These are phyloP conservation scores for Gobius niger DNA, from an alignment of 2,113 vertebrate genomes.

Conservation along the genomic window DNA sequence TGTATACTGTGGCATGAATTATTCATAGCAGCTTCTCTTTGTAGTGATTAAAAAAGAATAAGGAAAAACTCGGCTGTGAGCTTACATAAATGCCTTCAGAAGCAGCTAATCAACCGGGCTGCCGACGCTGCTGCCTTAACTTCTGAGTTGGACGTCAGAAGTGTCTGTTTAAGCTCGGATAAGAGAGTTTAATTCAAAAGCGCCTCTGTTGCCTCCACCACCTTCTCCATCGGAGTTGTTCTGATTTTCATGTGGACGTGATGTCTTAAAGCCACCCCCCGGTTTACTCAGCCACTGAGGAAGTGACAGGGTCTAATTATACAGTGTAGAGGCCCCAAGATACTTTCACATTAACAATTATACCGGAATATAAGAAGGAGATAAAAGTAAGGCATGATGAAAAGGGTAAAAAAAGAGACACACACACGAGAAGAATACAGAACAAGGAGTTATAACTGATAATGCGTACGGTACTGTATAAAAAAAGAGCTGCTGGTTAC, in stretches of 20 bases:
- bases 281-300: conserved; percentile 43
- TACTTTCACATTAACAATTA: conserved; percentile 63
- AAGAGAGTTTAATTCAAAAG: conserved; percentile 58
- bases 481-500: background rate
- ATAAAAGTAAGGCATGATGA: conserved; percentile 39
- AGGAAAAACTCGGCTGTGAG: conserved; percentile 55
- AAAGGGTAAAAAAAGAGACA: conserved; percentile 28
- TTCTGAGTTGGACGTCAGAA: conserved; percentile 51
- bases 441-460: conserved; percentile 28
- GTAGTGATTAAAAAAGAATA: conserved; percentile 61
- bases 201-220: conserved; percentile 41
- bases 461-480: background rate
- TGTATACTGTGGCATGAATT: conserved; percentile 58
- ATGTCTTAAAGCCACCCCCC: conserved; percentile 39
- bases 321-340: conserved; percentile 39
- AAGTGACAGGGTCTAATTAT: conserved; percentile 69
- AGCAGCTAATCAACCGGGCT: conserved; percentile 58
- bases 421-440: conserved; percentile 10
- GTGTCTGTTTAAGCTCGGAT: conserved; percentile 43
- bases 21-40: conserved; percentile 60
- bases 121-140: conserved; percentile 28
- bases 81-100: conserved; percentile 57
- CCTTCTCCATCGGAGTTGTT: conserved; percentile 40
- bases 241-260: conserved; percentile 49
- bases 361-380: conserved; percentile 47